Evolutionary conservation across 2,797 vertebrate species (phyloP), one percentile per base, ranked within the genome.

Genomic region (Erpetoichthys calabaricus): DNA sequence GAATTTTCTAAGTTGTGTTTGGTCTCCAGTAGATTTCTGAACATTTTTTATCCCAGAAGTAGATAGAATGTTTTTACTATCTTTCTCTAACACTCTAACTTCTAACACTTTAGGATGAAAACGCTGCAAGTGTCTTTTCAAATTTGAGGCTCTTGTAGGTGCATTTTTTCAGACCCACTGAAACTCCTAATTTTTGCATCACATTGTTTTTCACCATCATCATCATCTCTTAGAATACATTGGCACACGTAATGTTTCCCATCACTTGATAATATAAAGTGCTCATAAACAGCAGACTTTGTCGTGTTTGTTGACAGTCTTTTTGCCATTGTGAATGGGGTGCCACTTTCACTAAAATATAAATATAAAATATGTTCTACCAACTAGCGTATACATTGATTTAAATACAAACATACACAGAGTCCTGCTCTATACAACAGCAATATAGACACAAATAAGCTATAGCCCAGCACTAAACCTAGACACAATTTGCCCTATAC

Each of bases 31-130:
- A n/a, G n/a, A n/a, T n/a, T n/a, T n/a, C n/a, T n/a, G n/a, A n/a
- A n/a, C n/a, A n/a, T n/a, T n/a, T n/a, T n/a, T n/a, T n/a, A n/a
- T n/a, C n/a, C n/a, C n/a, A n/a, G n/a, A n/a, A n/a, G n/a, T n/a
- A n/a, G n/a, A n/a, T n/a, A n/a, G n/a, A n/a, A 10, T 53, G 10
- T 53, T 42, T 42, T 53, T 53, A 51, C 51, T 53, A 9, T 53
- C 51, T 53, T 53, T 53, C 51, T 53, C 51, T 53, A 53, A 53
- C 51, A 53, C 51, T n/a, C n/a, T n/a, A 53, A 42, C 51, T 53
- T 53, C 8, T 53, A 53, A 53, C 10, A 53, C 51, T 8, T 53
- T 10, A 42, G 8, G 51, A 53, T 53, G 51, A 53, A 53, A 53
- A 53, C 4, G 51, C 51, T 53, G 51, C 42, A 53, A 53, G 51